phyloP scores from a whole-genome alignment of 2,888 invertebrate genomes.

The Drosophila demipolita region DNA sequence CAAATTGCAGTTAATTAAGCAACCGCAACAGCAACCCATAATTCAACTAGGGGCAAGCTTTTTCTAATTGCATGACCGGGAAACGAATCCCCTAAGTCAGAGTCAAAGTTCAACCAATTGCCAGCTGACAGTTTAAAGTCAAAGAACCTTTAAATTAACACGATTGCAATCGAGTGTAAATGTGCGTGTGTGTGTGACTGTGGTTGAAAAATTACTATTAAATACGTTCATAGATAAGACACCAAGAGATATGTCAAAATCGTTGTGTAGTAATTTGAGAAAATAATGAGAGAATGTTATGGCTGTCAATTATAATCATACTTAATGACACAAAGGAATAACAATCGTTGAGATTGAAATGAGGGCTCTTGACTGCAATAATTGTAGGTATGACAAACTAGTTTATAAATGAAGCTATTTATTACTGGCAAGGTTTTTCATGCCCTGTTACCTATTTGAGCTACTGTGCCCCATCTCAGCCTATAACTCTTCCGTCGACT shows the following conservation, averaged over 20 bases:
- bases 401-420: background rate
- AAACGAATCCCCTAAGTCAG: conserved; percentile 39
- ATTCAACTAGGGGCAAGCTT: conserved; percentile 51
- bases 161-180: conserved; percentile 8
- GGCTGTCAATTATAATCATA: conserved; percentile 7
- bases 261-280: conserved; percentile 1
- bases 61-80: conserved; percentile 61
- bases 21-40: conserved; percentile 41
- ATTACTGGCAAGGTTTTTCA: background rate
- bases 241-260: conserved; percentile 21
- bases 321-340: background rate
- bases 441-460: background rate
- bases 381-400: background rate
- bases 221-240: conserved; percentile 25
- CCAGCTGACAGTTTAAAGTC: conserved; percentile 62
- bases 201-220: background rate
- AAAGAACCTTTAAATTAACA: conserved; percentile 70
- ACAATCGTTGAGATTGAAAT: conserved; percentile 9
- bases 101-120: conserved; percentile 77
- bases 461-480: background rate
- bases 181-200: background rate
- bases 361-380: background rate
- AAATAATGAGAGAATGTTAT: conserved; percentile 13
- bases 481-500: background rate
- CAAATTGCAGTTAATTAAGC: conserved; percentile 73